Percentiles rank a stretch among this genome's conserved stretches.
Conservation (phyloP, 2,888 invertebrate species). For the Drosophila histrio region DNA sequence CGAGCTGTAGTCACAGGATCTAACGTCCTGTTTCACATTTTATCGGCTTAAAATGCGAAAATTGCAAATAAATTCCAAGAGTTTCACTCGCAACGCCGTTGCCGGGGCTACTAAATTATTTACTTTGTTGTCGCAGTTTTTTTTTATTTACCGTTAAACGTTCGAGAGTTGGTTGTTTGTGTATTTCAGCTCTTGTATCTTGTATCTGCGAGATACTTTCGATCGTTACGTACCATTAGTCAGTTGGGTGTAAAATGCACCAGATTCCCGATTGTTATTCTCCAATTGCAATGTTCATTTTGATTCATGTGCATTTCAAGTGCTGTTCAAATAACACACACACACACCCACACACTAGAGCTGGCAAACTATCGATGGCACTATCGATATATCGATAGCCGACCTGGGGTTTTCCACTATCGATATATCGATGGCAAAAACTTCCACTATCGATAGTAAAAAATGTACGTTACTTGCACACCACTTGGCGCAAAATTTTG, state of each 20-base stretch:
- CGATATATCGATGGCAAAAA: no score
- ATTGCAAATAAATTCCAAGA: conserved; percentile 72
- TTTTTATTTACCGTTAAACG: conserved; percentile 71
- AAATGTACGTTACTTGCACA: no score
- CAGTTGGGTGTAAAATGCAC: conserved; percentile 16
- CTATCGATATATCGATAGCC: no score
- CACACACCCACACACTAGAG: conserved; percentile 1
- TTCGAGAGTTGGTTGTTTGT: conserved; percentile 29
- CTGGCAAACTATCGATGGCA: no score
- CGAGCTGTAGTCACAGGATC: background rate
- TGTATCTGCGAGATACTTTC: conserved; percentile 38
- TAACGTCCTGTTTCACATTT: conserved; percentile 55
- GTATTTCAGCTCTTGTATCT: no score
- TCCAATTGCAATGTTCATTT: conserved; percentile 46
- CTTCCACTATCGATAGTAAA: no score
- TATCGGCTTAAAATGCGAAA: conserved; percentile 79
- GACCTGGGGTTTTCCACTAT: no score
- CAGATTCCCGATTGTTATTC: background rate
- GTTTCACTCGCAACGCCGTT: conserved; percentile 28
- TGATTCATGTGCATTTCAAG: conserved; percentile 43
- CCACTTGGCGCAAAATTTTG: no score
- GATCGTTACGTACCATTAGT: conserved; percentile 24
- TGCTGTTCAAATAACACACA: conserved; percentile 59
- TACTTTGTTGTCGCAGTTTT: conserved; percentile 36
- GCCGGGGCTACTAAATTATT: conserved; percentile 63